These are phyloP conservation scores for Peromyscus melanophrys DNA, from an alignment of 2,797 vertebrate genomes.

Conservation along the genomic window DNA sequence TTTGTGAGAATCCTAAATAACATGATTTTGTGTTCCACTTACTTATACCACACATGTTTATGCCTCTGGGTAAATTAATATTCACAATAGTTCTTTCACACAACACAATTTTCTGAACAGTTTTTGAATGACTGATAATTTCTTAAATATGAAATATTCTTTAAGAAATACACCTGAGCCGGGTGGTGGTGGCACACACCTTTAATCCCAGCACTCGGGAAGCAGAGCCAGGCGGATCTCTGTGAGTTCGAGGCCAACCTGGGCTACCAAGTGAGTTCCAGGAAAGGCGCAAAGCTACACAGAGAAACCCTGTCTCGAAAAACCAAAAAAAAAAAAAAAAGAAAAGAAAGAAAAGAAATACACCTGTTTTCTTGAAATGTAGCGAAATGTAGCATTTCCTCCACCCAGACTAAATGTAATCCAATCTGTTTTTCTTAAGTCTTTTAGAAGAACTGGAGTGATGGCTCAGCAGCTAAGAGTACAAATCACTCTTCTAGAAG, in stretches of 20 bases:
- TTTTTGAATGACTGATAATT: not conserved
- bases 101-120: not conserved
- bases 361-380: not conserved
- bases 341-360: too few relatives aligned
- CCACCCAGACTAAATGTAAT: not conserved
- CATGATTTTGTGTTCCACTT: not conserved
- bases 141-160: not conserved
- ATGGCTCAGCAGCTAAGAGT: not conserved
- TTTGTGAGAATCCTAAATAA: not conserved
- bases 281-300: too few relatives aligned
- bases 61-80: slow-evolving; percentile 9
- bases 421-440: not conserved
- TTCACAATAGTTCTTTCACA: not conserved
- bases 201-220: too few relatives aligned
- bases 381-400: slow-evolving; percentile 24
- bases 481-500: too few relatives aligned
- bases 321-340: too few relatives aligned
- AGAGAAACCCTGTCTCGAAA: too few relatives aligned
- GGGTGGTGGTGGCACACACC: too few relatives aligned
- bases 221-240: too few relatives aligned
- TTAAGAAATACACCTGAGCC: too few relatives aligned
- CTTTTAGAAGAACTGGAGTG: too few relatives aligned
- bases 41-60: not conserved
- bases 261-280: too few relatives aligned
- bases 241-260: too few relatives aligned